Conservation (phyloP, 2,888 invertebrate genomes). For the Therioaphis trifolii region DNA sequence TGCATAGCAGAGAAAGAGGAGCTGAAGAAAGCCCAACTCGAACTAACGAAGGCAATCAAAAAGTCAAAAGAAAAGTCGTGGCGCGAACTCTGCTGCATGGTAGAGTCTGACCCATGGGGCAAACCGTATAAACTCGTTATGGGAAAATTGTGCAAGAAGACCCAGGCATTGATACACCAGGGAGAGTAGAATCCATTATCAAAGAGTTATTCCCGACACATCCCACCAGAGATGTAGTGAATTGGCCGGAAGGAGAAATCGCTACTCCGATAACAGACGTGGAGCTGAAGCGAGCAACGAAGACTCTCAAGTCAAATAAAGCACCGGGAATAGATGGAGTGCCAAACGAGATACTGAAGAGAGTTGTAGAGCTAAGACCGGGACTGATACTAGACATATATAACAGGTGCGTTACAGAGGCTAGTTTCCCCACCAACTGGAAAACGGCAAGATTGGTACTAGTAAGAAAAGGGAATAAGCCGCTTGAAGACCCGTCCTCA, state of each 20-base stretch:
- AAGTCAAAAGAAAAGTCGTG: too few species aligned
- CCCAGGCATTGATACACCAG: not conserved
- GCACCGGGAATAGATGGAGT: slow-evolving; percentile 5
- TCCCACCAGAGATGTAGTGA: not conserved
- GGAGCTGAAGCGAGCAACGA: not conserved
- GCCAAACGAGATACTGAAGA: not conserved
- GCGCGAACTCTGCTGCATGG: not conserved
- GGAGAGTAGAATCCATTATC: not conserved
- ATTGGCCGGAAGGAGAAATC: not conserved
- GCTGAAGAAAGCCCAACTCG: too few species aligned
- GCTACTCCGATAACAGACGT: not conserved
- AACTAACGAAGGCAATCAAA: too few species aligned
- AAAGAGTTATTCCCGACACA: not conserved
- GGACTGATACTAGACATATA: not conserved
- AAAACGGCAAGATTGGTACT: not conserved
- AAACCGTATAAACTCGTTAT: not conserved
- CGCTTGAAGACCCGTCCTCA: not conserved
- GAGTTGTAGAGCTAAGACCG: not conserved
- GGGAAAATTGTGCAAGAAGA: not conserved
- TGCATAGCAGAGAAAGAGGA: not conserved
- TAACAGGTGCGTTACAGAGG: not conserved
- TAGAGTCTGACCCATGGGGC: not conserved
- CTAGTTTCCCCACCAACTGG: not conserved
- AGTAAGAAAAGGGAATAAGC: not conserved
- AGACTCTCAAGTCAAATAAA: not conserved